A percentile compares a stretch with the other conserved stretches of the same genome.
Evolutionary conservation across 2,888 invertebrate species (phyloP).

Genomic region (Xestia xanthographa): DNA sequence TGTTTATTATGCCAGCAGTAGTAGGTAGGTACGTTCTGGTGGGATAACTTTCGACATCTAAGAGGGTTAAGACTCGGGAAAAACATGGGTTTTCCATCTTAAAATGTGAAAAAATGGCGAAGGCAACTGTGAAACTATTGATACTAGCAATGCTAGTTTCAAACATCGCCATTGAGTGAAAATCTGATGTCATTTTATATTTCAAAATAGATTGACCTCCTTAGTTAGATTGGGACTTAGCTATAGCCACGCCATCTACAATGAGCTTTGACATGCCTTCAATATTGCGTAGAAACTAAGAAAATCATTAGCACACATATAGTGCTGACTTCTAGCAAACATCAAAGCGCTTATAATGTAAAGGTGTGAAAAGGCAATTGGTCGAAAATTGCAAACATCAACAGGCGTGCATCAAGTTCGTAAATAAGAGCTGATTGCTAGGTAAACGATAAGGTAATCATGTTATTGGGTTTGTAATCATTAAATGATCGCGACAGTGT

Average conservation of each 20-base stretch:
- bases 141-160: not conserved
- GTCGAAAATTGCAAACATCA: constrained; percentile 81
- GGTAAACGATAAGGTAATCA: constrained; percentile 62
- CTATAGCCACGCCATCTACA: not conserved
- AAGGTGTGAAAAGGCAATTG: constrained; percentile 83
- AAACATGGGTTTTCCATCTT: not conserved
- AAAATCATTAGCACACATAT: constrained; percentile 57
- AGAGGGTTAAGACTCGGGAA: not conserved
- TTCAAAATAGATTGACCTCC: not conserved
- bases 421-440: constrained; percentile 54
- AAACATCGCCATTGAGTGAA: not conserved
- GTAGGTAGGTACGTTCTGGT: not conserved
- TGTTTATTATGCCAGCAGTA: not conserved
- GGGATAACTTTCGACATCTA: not conserved
- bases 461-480: constrained; percentile 62
- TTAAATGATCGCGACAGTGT: constrained; percentile 54
- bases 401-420: constrained; percentile 65
- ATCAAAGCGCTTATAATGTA: constrained; percentile 68
- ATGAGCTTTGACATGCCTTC: not conserved
- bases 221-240: not conserved
- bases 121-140: not conserved
- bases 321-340: constrained; percentile 60
- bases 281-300: constrained; percentile 9
- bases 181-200: not conserved
- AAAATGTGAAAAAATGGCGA: not conserved